Base-by-base conservation (phyloP, 2,113 vertebrate genomes). In the Salvelinus fontinalis region DNA sequence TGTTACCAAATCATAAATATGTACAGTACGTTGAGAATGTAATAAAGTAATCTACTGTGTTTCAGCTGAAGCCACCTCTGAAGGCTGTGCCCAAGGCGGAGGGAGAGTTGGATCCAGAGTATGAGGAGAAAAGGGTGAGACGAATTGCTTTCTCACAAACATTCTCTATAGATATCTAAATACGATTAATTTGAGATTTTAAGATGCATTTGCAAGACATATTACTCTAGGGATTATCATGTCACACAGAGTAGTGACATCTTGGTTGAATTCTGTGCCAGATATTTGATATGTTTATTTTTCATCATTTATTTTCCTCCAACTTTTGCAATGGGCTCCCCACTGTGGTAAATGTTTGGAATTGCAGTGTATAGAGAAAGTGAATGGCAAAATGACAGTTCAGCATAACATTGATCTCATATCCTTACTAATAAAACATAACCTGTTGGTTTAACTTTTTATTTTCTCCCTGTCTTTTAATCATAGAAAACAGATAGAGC, bases 401-500 rank as follows among this genome's bases (percentile, higher is more conserved):
- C 18, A 54, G 51, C 51, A 18, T 54, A 14, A 54, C 51, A 54
- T 44, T 44, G 39, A 44, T 54, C 51, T 4, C 16, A 54, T 54
- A 54, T 54, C 51, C 51, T 54, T 54, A 16, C 51, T 54, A 67
- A 4, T 11, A 67, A 29, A 31, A 67, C 26, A 67, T 31, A 16
- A 67, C 14, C 26, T 29, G 13, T 18, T 31, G 18, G 29, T n/a
- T 9, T 11, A 67, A 24, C 2, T 24, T 18, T 67, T 49, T n/a
- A 64, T 54, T 73, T 73, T 69, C 44, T 29, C 64, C 27, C 34
- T 75, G 18, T 44, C 67, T 65, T 13, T 79, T 90, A 87, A 80
- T 71, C 82, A 22, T 59, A 97, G 96, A 96, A 95, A 95, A 85
- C 95, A 20, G 95, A 97, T 78, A 88, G 95, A 79, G 94, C 95